These are phyloP conservation scores for Tretioscincus oriximinensis DNA, from an alignment of 2,113 vertebrate species.

Conservation along the genomic window DNA sequence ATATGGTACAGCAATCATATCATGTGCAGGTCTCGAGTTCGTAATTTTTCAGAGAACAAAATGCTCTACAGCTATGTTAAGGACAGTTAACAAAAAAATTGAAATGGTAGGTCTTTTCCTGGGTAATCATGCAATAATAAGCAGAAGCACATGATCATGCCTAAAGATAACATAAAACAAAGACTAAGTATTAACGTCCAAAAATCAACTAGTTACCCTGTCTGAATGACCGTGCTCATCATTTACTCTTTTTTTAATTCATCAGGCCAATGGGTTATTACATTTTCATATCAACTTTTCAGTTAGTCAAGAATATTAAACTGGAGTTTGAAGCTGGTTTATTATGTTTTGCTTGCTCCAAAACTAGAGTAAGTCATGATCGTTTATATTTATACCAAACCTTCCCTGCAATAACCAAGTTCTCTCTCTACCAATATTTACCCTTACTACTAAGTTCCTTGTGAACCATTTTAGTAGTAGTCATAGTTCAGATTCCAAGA, in stretches of 20 bases:
- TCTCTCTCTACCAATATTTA: too few relatives aligned
- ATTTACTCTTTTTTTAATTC: neutral
- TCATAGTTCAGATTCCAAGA: too few relatives aligned
- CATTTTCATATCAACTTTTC: too few relatives aligned
- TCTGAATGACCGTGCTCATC: neutral
- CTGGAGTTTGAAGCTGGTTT: neutral
- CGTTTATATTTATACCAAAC: too few relatives aligned
- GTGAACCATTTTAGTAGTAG: too few relatives aligned
- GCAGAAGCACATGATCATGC: neutral
- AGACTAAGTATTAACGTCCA: neutral
- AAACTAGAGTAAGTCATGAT: neutral
- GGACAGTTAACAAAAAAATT: neutral
- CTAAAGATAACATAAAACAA: neutral
- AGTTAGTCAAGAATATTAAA: neutral
- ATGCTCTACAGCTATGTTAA: neutral
- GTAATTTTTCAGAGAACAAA: neutral
- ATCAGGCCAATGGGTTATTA: too few relatives aligned
- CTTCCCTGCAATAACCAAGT: too few relatives aligned
- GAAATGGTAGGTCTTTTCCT: neutral
- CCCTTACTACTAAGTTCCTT: too few relatives aligned
- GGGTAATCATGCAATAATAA: neutral
- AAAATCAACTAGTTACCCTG: neutral
- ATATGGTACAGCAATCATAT: accelerated
- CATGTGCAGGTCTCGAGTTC: neutral
- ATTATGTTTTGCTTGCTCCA: neutral